Base-by-base conservation (phyloP, 2,797 vertebrate genomes). In the Pantherophis alleghaniensis region DNA sequence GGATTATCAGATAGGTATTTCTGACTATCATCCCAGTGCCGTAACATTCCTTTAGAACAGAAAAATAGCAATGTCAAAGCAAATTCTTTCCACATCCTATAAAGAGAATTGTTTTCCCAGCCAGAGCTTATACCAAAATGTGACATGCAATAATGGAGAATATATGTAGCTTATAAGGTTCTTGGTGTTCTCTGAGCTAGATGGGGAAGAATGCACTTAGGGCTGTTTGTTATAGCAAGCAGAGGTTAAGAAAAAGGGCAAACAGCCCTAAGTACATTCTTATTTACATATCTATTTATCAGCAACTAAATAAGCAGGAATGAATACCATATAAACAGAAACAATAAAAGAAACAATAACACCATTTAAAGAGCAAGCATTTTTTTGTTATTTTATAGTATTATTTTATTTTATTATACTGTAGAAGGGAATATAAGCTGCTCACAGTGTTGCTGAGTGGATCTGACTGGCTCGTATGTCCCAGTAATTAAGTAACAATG, bases 1-100 rank as follows among this genome's bases (percentile, higher is more conserved):
- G 98, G 98, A 20, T 98, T 98, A 89, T 99, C 99, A 0, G 98
- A 98, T 42, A 99, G 97, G 95, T 97, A 99, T 90, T 98, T 98
- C 97, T 99, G 99, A 96, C 99, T 99, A 97, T 99, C 98, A 0
- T 99, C 99, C 98, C 99, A 99, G n/a, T 98, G 98, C 66, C 97
- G 97, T 93, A 99, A 93, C 99, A 99, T 98, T 55, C 99, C 99
- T 96, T 89, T 22, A 20, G 7, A 90, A 94, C 0, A 3, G 69
- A 66, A 88, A 83, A 47, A 42, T 1, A 9, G 2, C 4, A 60
- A 32, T 20, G 16, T 89, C 69, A 93, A 61, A 42, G 86, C 90
- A 60, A 69, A 88, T 79, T 74, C 20, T 79, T 55, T 61, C 20
- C 7, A 69, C 28, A 56, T 63, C 28, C 12, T 26, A 7, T 13